phyloP scores from a whole-genome alignment of 2,888 invertebrate genomes.

The Chaetoderma sp. region DNA sequence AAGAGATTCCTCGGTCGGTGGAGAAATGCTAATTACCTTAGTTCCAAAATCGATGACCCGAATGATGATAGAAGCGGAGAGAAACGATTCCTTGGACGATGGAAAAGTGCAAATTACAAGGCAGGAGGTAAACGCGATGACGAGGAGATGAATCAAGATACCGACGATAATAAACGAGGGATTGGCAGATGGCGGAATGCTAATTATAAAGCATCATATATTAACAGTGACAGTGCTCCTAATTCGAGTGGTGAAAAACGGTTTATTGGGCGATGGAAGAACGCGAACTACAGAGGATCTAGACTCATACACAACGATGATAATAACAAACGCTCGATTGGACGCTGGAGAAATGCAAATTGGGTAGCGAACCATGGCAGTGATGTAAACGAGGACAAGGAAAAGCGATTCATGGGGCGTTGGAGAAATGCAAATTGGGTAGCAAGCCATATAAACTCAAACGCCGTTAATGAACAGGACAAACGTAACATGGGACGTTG shows the following conservation, averaged over 20 bases:
- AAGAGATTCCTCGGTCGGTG: slow-evolving; percentile 1
- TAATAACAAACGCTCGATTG: not conserved
- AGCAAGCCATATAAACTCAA: not conserved
- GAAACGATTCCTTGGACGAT: slow-evolving; percentile 3
- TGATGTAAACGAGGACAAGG: not conserved
- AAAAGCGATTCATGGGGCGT: slow-evolving; percentile 1
- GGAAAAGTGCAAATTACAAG: slow-evolving; percentile 4
- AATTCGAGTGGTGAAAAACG: not conserved
- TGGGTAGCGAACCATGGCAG: not conserved
- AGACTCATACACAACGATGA: not conserved
- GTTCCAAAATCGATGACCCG: not conserved
- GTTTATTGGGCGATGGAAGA: not conserved
- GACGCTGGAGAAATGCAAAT: slow-evolving; percentile 4
- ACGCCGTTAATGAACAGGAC: not conserved
- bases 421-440: not conserved
- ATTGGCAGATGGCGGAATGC: slow-evolving; percentile 3
- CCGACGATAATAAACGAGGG: too few species aligned
- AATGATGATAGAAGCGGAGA: not conserved
- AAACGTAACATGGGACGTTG: not conserved
- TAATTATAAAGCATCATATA: not conserved
- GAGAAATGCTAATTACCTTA: not conserved
- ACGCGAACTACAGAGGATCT: not conserved
- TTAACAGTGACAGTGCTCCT: not conserved
- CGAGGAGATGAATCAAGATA: too few species aligned
- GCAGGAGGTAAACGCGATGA: not conserved